Evolutionary conservation across 2,797 vertebrate genomes (phyloP).

Genomic region (Heteromormyrus szaboi): DNA sequence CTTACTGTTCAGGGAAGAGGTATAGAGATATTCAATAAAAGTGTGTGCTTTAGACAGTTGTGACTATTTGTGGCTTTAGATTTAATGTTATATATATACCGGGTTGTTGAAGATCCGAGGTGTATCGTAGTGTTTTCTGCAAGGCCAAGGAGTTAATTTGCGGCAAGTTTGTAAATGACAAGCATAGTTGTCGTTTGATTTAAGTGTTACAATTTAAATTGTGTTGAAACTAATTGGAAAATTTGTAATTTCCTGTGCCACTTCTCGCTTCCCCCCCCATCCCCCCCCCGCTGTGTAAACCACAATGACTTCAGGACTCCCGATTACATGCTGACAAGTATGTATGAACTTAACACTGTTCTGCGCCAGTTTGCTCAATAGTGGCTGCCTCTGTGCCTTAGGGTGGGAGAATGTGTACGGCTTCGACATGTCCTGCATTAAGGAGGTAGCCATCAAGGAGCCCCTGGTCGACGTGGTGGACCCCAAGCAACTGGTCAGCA

Average conservation of each 20-base stretch:
- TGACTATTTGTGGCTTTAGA: no score
- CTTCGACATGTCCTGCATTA: slow-evolving; percentile 93
- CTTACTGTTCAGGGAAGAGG: no score
- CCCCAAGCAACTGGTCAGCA: slow-evolving; percentile 86
- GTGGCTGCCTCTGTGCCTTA: slow-evolving; percentile 32
- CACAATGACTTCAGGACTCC: background rate
- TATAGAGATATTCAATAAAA: no score
- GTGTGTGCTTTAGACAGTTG: no score
- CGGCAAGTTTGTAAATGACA: background rate
- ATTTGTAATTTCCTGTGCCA: background rate
- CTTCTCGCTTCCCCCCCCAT: background rate
- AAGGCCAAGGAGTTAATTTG: background rate
- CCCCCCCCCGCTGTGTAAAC: background rate
- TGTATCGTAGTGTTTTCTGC: background rate
- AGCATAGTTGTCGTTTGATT: background rate
- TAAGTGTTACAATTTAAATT: background rate
- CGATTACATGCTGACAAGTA: background rate
- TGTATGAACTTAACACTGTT: background rate
- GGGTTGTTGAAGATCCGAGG: background rate
- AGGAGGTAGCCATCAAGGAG: slow-evolving; percentile 90
- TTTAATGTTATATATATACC: background rate
- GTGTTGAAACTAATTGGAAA: background rate
- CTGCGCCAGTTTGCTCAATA: background rate
- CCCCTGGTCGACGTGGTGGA: slow-evolving; percentile 88
- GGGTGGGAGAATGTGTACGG: slow-evolving; percentile 96